Evolutionary conservation across 2,888 invertebrate genomes (phyloP), one percentile per base, ranked within the genome.

Genomic region (Chrysina gloriosa): DNA sequence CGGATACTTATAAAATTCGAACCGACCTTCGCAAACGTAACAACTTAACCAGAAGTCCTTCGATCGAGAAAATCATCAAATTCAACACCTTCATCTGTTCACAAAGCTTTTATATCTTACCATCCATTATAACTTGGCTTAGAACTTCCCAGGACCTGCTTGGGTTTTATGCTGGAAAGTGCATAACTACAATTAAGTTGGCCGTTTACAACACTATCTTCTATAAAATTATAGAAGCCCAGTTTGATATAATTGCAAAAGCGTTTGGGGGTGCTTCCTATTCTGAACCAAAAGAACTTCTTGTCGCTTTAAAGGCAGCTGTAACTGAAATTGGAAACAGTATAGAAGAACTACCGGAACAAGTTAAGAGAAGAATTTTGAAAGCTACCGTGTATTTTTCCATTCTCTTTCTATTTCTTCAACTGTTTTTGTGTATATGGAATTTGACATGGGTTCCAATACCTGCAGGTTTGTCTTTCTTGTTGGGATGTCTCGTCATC

Each of bases 81-180:
- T 78, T 81, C 75, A 81, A 82, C 76, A 75, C 73, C n/a, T 80
- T 76, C 74, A 79, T 82, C 11, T 82, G 81, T 69, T 77, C 80
- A 3, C 81, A 81, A 65, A 79, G 81, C 67, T 81, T 75, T 71
- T 79, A 74, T 74, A 72, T 81, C 19, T 71, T 82, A 0, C 81
- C 82, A 5, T 77, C 79, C 1, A 52, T 81, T 23, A 67, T 81
- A 23, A 71, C 75, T 63, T 81, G 79, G 79, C 63, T 82, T 63
- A 79, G 75, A 61, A 76, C 79, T 0, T 80, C 81, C 1, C 80
- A 81, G 36, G 73, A 73, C 5, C 74, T 74, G 3, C 71, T 80
- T 3, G 77, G 79, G 16, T 63, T 71, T 2, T 74, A 78, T 45
- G 69, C 77, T 6, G 79, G 81, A 63, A 77, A 75, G 45, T 77